These are phyloP conservation scores for Heteromormyrus szaboi DNA, from an alignment of 2,797 vertebrate species.

Conservation along the genomic window DNA sequence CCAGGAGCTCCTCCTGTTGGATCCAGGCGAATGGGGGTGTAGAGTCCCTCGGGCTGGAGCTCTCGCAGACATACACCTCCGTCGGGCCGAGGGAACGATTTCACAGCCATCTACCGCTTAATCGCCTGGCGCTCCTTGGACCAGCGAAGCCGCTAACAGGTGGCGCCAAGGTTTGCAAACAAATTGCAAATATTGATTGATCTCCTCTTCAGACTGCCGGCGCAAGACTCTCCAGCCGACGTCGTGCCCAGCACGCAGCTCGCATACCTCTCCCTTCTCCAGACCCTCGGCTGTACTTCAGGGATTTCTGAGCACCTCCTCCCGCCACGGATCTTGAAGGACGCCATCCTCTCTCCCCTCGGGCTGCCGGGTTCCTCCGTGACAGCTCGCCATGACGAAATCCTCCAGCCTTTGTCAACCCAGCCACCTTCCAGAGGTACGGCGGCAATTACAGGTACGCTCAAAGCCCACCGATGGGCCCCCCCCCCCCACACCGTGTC, in stretches of 20 bases:
- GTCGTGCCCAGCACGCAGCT: neutral
- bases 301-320: neutral
- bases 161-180: constrained; percentile 4
- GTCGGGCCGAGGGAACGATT: neutral
- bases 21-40: neutral
- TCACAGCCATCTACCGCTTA: constrained; percentile 10
- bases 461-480: neutral
- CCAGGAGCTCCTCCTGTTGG: neutral
- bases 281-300: neutral
- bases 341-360: neutral
- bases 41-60: neutral
- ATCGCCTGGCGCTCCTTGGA: neutral
- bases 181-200: constrained; percentile 10
- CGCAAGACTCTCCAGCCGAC: neutral
- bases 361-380: neutral
- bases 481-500: neutral
- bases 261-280: neutral
- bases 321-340: neutral
- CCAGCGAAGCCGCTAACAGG: neutral
- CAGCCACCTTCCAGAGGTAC: neutral
- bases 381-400: neutral
- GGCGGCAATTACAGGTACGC: neutral
- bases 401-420: neutral
- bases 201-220: neutral
- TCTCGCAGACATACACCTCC: neutral